Conservation (phyloP, 2,797 vertebrate genomes). For the Danio jaintianensis region DNA sequence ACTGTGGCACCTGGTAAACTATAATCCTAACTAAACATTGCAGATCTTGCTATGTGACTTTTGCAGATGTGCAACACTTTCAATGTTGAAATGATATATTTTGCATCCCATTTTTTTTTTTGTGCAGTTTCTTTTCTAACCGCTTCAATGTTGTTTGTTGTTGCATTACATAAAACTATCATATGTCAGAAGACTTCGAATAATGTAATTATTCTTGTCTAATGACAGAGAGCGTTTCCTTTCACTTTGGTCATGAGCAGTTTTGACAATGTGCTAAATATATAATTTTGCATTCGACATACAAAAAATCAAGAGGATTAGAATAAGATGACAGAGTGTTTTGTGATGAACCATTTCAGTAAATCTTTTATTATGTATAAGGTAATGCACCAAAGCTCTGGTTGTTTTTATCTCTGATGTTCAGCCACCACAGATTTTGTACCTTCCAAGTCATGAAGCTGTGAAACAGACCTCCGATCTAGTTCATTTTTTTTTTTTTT, state of each 20-base stretch:
- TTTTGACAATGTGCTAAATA: not conserved
- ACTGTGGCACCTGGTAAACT: too few relatives aligned
- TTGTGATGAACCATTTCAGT: not conserved
- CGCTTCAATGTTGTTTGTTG: too few relatives aligned
- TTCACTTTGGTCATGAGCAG: not conserved
- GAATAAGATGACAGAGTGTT: not conserved
- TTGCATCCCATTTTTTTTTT: too few relatives aligned
- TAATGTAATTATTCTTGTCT: too few relatives aligned
- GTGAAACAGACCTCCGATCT: conserved; percentile 10
- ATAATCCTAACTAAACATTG: too few relatives aligned
- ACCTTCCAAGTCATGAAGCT: conserved; percentile 11
- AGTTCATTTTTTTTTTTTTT: not conserved
- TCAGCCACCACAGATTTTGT: not conserved
- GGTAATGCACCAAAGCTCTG: not conserved
- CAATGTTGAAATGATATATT: too few relatives aligned
- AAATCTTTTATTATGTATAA: not conserved
- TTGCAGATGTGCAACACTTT: too few relatives aligned
- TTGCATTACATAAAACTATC: too few relatives aligned
- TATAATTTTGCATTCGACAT: not conserved
- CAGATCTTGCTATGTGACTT: too few relatives aligned
- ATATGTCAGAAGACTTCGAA: too few relatives aligned
- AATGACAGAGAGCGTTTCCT: too few relatives aligned
- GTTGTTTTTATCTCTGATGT: not conserved
- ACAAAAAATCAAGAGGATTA: not conserved
- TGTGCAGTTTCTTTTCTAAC: too few relatives aligned